Conservation (phyloP, 2,797 vertebrate species). For the Pampus argenteus region DNA sequence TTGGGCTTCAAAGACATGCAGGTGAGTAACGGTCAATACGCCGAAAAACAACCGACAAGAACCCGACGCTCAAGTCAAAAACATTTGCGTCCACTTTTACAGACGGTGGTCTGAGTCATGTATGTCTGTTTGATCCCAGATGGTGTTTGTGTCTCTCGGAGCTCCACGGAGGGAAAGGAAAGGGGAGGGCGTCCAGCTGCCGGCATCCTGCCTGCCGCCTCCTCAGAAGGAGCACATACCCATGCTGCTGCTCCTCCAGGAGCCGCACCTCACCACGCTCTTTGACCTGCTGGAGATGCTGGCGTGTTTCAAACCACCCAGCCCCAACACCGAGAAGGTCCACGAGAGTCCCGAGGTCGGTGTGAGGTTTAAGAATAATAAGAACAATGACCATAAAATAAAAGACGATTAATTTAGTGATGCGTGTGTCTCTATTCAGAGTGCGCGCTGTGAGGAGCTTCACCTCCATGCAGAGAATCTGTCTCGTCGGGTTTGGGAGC, state of each 20-base stretch:
- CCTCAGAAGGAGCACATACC: constrained; percentile 99
- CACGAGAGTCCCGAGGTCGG: constrained; percentile 91
- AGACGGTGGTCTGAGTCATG: neutral
- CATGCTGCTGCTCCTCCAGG: constrained; percentile 97
- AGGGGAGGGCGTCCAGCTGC: constrained; percentile 96
- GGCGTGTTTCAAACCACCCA: constrained; percentile 96
- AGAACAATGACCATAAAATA: neutral
- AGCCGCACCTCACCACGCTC: constrained; percentile 97
- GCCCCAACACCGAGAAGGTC: constrained; percentile 83
- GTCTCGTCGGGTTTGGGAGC: constrained; percentile 97
- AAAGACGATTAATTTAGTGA: rapidly evolving
- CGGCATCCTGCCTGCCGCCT: constrained; percentile 96
- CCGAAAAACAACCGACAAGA: neutral
- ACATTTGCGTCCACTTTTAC: too few species aligned
- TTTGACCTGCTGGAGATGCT: constrained; percentile 99
- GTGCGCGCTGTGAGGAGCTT: constrained; percentile 93
- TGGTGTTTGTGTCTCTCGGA: constrained; percentile 98
- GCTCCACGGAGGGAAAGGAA: constrained; percentile 96
- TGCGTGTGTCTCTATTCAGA: constrained; percentile 76
- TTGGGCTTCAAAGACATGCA: constrained; percentile 99
- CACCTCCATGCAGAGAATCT: constrained; percentile 98
- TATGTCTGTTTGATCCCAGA: constrained; percentile 78
- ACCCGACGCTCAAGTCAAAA: too few species aligned
- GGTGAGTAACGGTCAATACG: constrained; percentile 76
- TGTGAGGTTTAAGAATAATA: too few species aligned